Evolutionary conservation across 2,113 vertebrate species (phyloP), one percentile per base, ranked within the genome.

Genomic region (Oenanthe melanoleuca): DNA sequence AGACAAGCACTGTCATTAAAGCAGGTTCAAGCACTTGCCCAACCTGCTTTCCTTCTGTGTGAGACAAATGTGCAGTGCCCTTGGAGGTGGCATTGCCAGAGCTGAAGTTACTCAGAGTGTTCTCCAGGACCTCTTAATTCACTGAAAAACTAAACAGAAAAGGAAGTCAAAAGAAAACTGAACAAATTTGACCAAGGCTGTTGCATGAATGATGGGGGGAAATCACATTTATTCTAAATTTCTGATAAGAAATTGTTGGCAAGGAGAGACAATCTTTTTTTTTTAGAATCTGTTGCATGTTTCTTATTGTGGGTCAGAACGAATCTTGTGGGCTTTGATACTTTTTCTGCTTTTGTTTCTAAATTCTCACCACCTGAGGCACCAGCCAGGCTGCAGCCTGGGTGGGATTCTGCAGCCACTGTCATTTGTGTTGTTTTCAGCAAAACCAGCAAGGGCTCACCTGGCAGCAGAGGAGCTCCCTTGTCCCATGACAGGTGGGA

Each of bases 401-500:
- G 3, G 2, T 28, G 67, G 45, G 19, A 31, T 24, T 37, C 50
- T 40, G 38, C 60, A 85, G 61, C 22, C 56, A 25, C 45, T n/a
- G 72, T 2, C 23, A 15, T 2, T 45, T 5, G 0, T 2, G 8
- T 2, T 34, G 42, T 6, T 42, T 24, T 12, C 88, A 87, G 65
- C n/a, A 11, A 2, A 55, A 5, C 19, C 3, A 16, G 66, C 16
- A 1, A 5, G 56, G 52, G 28, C 4, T 71, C 56, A 14, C 19
- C 49, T 14, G 38, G 26, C 37, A 50, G 49, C 72, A 50, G 26
- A 60, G 60, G 45, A 42, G 40, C 34, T 20, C 18, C 0, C 34
- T 6, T 6, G 21, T 29, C 45, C 50, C 23, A 4, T 0, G 5
- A 2, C 26, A 4, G 0, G 7, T 9, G 52, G 65, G 23, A 45